Percentiles rank a stretch among this genome's conserved stretches.
These are phyloP conservation scores for Trissolcus brochymenae DNA, from an alignment of 2,888 invertebrate genomes.

Conservation along the genomic window DNA sequence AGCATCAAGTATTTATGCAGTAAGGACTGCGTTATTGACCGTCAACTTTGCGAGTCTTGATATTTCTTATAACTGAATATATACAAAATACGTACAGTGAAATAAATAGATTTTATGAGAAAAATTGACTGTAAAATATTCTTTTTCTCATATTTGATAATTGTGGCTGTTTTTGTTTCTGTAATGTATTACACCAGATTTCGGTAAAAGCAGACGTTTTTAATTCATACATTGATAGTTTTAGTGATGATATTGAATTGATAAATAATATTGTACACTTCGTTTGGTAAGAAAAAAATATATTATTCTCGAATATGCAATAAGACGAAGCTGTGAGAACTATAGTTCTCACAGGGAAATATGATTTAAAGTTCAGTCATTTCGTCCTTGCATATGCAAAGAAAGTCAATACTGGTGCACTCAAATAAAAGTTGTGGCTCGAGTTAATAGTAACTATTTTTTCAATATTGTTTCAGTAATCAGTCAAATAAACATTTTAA, in stretches of 20 bases:
- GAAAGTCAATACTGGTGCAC: slow-evolving; percentile 15
- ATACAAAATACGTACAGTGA: too few species aligned
- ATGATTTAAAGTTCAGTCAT: slow-evolving; percentile 12
- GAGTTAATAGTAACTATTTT: neutral
- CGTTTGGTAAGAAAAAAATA: too few species aligned
- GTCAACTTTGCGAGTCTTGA: slow-evolving; percentile 66
- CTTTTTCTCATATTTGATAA: too few species aligned
- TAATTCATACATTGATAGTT: too few species aligned
- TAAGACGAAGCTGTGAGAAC: neutral
- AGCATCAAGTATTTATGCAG: slow-evolving; percentile 71
- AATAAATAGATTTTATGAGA: too few species aligned
- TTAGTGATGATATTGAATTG: too few species aligned
- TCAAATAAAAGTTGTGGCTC: slow-evolving; percentile 3
- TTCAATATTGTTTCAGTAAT: neutral
- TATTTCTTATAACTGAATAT: slow-evolving; percentile 43
- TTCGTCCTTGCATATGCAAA: slow-evolving; percentile 18
- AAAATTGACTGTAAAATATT: too few species aligned
- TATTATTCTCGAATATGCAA: too few species aligned
- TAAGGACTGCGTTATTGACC: slow-evolving; percentile 73
- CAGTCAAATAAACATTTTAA: neutral
- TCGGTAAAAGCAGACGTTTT: too few species aligned
- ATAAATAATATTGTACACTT: too few species aligned
- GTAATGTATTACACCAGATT: too few species aligned
- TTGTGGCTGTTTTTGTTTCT: too few species aligned
- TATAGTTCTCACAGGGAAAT: neutral